Percentiles rank a stretch among this genome's conserved stretches.
These are phyloP conservation scores for Sebastes flavidus DNA, from an alignment of 2,797 vertebrate species.

Conservation along the genomic window DNA sequence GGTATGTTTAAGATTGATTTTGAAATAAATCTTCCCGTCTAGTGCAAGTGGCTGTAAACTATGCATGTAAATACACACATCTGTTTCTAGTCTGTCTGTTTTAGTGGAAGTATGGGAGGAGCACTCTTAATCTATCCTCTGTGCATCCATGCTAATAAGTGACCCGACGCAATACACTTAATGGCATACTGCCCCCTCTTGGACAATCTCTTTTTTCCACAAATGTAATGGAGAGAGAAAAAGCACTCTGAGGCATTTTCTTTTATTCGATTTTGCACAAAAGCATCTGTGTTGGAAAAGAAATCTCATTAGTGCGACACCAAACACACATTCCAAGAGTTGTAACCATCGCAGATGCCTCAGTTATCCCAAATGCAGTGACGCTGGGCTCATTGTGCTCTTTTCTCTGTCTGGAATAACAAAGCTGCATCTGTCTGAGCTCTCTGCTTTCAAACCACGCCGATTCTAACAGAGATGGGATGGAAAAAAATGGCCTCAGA, in stretches of 20 bases:
- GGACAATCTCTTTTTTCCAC: constrained; percentile 48
- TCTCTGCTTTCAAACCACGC: constrained; percentile 2
- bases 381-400: constrained; percentile 3
- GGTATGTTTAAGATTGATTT: constrained; percentile 1
- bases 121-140: constrained; percentile 9
- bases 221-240: not conserved
- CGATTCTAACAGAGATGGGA: constrained; percentile 10
- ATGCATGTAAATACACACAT: constrained; percentile 3
- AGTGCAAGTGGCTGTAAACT: not conserved
- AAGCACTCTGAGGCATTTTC: not conserved
- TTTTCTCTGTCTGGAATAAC: constrained; percentile 53
- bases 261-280: constrained; percentile 11
- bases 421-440: constrained; percentile 25
- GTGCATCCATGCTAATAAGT: constrained; percentile 21
- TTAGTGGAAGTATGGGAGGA: not conserved
- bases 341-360: not conserved
- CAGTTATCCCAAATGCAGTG: constrained; percentile 19
- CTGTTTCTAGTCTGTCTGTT: constrained; percentile 3
- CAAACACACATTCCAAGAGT: constrained; percentile 15
- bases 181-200: constrained; percentile 74
- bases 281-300: not conserved
- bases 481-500: constrained; percentile 49
- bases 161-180: constrained; percentile 15
- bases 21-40: not conserved
- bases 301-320: constrained; percentile 37